Evolutionary conservation across 2,888 invertebrate genomes (phyloP), one percentile per base, ranked within the genome.

Genomic region (Tricholauxania praeusta): DNA sequence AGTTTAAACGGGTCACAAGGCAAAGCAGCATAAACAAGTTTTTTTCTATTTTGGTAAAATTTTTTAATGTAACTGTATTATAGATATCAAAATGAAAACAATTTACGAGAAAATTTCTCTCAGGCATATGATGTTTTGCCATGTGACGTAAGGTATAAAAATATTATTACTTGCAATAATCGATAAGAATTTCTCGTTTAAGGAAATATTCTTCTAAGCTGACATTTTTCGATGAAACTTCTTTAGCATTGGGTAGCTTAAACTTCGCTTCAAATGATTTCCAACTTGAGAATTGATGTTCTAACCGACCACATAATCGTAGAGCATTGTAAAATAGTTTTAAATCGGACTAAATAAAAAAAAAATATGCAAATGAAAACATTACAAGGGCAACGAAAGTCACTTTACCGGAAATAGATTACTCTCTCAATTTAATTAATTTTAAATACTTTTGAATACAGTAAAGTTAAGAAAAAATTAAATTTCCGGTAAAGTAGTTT

Each of bases 181-280:
- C 85, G 39, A 82, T 82, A 5, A 87, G 80, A 62, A 82, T 82
- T 73, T 87, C 87, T 15, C 87, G 81, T 77, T 85, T 84, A n/a
- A 82, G 79, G 75, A 85, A 87, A 73, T 87, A 87, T 12, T 86
- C 84, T 72, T 87, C 87, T 55, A 87, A 78, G 75, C 85, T 82
- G n/a, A 83, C 79, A 49, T 78, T 74, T 66, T 81, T 83, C 71
- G 81, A 82, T 66, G 78, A 79, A 53, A 85, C 81, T 55, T 84
- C 85, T 53, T 83, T 83, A 3, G 81, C 80, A 66, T 82, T 79
- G 0, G 87, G 86, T 49, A 87, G 63, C 72, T 82, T 80, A 71
- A 83, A 87, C 76, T 84, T 85, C 0, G 80, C 80, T 63, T 86
- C 83, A 74, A 87, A 87, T 15, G 48, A 64, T 10, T 79, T 81